These are phyloP conservation scores for Saccostrea echinata DNA, from an alignment of 1,140 invertebrate genomes.

Conservation along the genomic window DNA sequence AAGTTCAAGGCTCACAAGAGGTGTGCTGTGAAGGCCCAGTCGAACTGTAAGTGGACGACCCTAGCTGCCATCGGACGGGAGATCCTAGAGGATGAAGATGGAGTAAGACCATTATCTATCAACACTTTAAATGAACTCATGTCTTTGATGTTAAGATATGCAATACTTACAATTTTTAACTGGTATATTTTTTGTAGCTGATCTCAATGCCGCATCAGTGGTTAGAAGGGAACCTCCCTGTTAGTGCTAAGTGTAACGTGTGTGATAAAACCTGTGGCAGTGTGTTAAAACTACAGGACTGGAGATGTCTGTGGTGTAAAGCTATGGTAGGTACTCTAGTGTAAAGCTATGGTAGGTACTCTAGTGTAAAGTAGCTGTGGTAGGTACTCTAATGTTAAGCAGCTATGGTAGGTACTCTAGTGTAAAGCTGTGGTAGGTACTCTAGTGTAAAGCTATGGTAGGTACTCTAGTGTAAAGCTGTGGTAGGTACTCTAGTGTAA, in stretches of 20 bases:
- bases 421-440: not conserved
- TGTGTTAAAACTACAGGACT: constrained; percentile 96
- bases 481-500: constrained; percentile 73
- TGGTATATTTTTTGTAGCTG: constrained; percentile 80
- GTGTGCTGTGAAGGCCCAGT: constrained; percentile 93
- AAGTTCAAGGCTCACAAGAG: constrained; percentile 98
- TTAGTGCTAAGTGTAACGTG: constrained; percentile 94
- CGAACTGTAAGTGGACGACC: constrained; percentile 98
- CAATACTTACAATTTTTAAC: not conserved
- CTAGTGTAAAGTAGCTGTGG: not conserved
- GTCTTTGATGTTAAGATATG: not conserved
- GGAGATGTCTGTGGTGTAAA: constrained; percentile 97
- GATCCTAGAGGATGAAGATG: constrained; percentile 92
- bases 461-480: constrained; percentile 76
- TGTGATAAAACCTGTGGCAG: constrained; percentile 98
- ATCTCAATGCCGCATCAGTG: constrained; percentile 98
- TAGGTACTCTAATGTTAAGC: not conserved
- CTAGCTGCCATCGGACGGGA: constrained; percentile 94
- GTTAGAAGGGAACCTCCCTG: constrained; percentile 98
- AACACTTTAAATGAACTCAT: no score
- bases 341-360: not conserved
- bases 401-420: constrained; percentile 71
- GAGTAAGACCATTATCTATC: constrained; percentile 83
- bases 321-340: constrained; percentile 82
- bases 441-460: not conserved